phyloP scores from a whole-genome alignment of 2,797 vertebrate genomes.

The Brotula barbata region DNA sequence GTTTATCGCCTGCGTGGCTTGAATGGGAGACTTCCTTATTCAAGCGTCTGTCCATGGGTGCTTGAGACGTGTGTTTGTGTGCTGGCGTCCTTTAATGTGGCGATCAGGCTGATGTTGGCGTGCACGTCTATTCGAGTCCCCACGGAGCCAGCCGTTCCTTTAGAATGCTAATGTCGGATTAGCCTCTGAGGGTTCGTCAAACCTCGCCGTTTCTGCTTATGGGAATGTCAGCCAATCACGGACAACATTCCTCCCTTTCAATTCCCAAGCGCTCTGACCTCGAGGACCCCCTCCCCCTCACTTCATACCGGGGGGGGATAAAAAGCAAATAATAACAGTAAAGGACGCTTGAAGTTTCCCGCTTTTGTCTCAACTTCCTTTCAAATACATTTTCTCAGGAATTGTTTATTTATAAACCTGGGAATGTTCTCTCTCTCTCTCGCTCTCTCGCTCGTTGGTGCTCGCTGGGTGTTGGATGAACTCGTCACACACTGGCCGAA shows the following conservation, averaged over 20 bases:
- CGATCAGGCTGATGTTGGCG: slow-evolving; percentile 24
- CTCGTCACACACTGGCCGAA: slow-evolving; percentile 27
- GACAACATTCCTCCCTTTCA: slow-evolving; percentile 55
- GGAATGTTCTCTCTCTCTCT: slow-evolving; percentile 3
- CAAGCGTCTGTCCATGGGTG: slow-evolving; percentile 1
- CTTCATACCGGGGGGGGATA: slow-evolving; percentile 53
- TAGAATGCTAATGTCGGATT: slow-evolving; percentile 73
- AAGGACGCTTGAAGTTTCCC: slow-evolving; percentile 37
- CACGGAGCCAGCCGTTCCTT: slow-evolving; percentile 31
- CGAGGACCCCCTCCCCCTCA: slow-evolving; percentile 38
- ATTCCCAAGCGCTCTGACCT: slow-evolving; percentile 56
- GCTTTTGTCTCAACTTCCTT: slow-evolving; percentile 30
- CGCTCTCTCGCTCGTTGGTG: slow-evolving; percentile 15
- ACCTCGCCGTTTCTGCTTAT: slow-evolving; percentile 44
- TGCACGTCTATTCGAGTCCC: slow-evolving; percentile 17
- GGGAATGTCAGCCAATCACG: slow-evolving; percentile 54
- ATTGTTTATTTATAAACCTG: slow-evolving; percentile 43
- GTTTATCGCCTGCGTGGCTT: neutral
- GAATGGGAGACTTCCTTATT: slow-evolving; percentile 5
- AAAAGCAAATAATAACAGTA: slow-evolving; percentile 52
- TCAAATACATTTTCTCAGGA: slow-evolving; percentile 42
- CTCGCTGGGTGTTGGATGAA: slow-evolving; percentile 37
- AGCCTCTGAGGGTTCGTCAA: slow-evolving; percentile 59
- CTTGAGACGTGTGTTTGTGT: slow-evolving; percentile 1
- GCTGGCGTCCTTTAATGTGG: slow-evolving; percentile 18